phyloP scores from a whole-genome alignment of 2,113 vertebrate species.

The Lepidothrix coronata region DNA sequence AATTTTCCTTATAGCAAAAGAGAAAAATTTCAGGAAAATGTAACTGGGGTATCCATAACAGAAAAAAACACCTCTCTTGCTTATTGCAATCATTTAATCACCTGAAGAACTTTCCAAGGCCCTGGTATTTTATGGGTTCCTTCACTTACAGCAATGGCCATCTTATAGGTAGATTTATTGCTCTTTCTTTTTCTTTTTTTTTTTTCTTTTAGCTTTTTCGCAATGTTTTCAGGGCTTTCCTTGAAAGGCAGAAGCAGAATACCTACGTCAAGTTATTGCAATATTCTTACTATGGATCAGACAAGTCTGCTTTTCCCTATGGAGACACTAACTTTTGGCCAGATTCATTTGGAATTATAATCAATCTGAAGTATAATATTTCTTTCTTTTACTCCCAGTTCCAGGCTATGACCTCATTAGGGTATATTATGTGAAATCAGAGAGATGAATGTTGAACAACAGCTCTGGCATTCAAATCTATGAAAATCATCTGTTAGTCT shows the following conservation, averaged over 20 bases:
- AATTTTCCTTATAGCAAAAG: conserved; percentile 21
- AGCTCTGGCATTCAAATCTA: conserved; percentile 18
- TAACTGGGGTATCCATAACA: background rate
- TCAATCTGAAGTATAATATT: background rate
- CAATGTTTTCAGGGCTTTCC: background rate
- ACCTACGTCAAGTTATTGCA: background rate
- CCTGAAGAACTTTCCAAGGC: background rate
- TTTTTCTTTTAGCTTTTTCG: background rate
- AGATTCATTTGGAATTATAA: background rate
- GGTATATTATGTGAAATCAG: conserved; percentile 41
- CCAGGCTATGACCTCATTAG: conserved; percentile 25
- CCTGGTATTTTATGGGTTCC: background rate
- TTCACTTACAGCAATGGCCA: background rate
- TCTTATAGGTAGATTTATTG: background rate
- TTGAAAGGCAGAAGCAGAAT: background rate
- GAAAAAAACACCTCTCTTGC: background rate
- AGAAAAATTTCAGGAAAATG: background rate
- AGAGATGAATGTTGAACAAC: conserved; percentile 37
- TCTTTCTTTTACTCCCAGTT: background rate
- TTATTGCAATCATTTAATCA: background rate
- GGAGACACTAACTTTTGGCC: background rate
- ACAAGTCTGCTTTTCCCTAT: background rate
- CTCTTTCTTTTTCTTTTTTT: no score
- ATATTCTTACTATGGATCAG: background rate
- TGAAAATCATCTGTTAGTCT: conserved; percentile 33